A percentile compares a stretch with the other conserved stretches of the same genome.
phyloP scores from a whole-genome alignment of 2,113 vertebrate species.

The Urocynchramus pylzowi region DNA sequence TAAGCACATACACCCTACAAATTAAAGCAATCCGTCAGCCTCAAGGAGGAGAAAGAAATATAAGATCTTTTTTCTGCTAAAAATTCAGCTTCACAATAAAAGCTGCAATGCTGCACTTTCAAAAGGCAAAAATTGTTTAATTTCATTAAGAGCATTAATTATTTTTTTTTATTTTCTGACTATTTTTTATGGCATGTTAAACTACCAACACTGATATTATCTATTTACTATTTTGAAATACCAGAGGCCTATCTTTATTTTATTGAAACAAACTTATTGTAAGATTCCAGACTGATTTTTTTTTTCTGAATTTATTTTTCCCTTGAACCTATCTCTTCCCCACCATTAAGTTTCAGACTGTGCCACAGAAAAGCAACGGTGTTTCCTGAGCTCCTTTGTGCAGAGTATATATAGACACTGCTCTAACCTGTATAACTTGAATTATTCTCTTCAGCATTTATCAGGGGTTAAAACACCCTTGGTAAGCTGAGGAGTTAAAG shows the following conservation, averaged over 20 bases:
- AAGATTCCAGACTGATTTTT: neutral
- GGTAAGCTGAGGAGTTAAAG: neutral
- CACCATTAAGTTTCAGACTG: neutral
- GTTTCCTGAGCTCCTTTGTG: neutral
- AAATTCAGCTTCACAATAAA: conserved; percentile 8
- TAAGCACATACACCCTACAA: conserved; percentile 31
- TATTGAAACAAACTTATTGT: neutral
- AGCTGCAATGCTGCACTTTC: neutral
- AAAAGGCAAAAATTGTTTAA: neutral
- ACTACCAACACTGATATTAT: neutral
- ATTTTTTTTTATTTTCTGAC: neutral
- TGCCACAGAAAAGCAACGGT: neutral
- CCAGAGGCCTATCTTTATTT: neutral
- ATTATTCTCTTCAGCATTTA: neutral
- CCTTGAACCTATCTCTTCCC: neutral
- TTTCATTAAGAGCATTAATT: neutral
- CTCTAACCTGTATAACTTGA: neutral
- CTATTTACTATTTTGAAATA: neutral
- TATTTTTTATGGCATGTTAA: neutral
- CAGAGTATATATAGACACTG: neutral
- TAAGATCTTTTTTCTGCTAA: neutral
- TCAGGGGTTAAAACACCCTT: neutral
- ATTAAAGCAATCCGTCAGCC: conserved; percentile 55
- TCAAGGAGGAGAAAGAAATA: conserved; percentile 21
- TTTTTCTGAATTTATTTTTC: neutral